These are phyloP conservation scores for Palythoa caribaeorum DNA, from an alignment of 92 coral and sea anemone species.

Conservation along the genomic window DNA sequence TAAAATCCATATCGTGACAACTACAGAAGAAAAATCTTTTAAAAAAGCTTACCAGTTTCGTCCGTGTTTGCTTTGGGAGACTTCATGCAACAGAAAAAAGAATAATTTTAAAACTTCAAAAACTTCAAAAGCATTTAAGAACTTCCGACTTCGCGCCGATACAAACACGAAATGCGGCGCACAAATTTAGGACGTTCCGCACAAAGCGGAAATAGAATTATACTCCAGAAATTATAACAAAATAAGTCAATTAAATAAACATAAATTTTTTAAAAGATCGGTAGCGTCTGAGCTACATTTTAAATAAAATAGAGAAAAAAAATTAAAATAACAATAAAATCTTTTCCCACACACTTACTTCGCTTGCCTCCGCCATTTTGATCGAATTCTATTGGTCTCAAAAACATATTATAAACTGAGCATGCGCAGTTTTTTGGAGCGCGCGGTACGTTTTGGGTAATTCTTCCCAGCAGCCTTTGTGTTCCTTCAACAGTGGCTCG, in stretches of 20 bases:
- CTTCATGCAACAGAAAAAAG: slow-evolving; percentile 54
- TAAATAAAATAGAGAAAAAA: neutral
- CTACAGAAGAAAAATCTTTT: neutral
- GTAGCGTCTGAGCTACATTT: neutral
- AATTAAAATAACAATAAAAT: slow-evolving; percentile 55
- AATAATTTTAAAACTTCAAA: slow-evolving; percentile 4
- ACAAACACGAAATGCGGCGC: slow-evolving; percentile 34
- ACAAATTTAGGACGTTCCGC: slow-evolving; percentile 43
- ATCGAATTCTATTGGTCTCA: slow-evolving; percentile 53
- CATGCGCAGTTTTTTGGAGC: slow-evolving; percentile 60
- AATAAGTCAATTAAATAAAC: neutral
- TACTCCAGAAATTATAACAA: neutral
- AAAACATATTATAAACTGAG: slow-evolving; percentile 50
- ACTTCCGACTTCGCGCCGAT: slow-evolving; percentile 39
- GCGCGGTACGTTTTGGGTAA: slow-evolving; percentile 52
- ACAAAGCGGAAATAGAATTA: slow-evolving; percentile 28
- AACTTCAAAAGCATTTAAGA: neutral
- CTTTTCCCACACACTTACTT: slow-evolving; percentile 74
- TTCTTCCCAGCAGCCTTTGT: neutral
- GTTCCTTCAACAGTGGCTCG: neutral
- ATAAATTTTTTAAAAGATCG: neutral
- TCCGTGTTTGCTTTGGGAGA: slow-evolving; percentile 76
- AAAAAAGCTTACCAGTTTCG: slow-evolving; percentile 67
- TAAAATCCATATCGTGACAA: neutral
- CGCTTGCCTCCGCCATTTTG: slow-evolving; percentile 97